Evolutionary conservation across 2,113 vertebrate species (phyloP).

Genomic region (Columba livia): DNA sequence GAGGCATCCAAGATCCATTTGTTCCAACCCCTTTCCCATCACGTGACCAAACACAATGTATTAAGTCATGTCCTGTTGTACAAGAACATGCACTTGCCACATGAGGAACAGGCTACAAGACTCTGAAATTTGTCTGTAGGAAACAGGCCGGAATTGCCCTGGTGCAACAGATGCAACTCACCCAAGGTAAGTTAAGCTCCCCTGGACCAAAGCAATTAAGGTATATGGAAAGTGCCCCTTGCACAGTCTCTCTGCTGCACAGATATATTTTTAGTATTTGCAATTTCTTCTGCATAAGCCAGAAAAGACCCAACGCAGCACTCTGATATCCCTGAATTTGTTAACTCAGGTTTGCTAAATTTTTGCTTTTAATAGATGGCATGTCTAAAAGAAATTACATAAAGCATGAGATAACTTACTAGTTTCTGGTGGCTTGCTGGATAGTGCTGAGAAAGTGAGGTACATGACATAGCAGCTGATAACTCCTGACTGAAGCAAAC

Average conservation of each 20-base stretch:
- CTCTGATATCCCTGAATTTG: not conserved
- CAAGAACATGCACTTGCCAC: not conserved
- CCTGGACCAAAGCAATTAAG: not conserved
- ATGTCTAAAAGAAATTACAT: not conserved
- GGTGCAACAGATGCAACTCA: not conserved
- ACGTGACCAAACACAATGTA: not conserved
- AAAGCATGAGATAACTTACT: slow-evolving; percentile 70
- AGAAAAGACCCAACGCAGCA: not conserved
- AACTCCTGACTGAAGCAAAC: slow-evolving; percentile 91
- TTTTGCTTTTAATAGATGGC: not conserved
- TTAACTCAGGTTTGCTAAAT: not conserved
- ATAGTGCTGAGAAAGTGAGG: slow-evolving; percentile 94
- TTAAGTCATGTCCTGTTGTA: not conserved
- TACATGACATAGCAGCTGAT: slow-evolving; percentile 98
- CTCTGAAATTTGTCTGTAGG: not conserved
- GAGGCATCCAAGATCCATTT: not conserved
- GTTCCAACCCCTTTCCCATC: not conserved
- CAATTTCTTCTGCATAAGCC: not conserved
- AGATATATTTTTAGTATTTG: not conserved
- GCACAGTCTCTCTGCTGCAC: not conserved
- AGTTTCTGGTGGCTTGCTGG: slow-evolving; percentile 91
- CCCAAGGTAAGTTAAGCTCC: not conserved
- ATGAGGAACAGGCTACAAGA: not conserved
- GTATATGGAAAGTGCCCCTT: accelerated
- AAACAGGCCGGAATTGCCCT: not conserved